Evolutionary conservation across 2,888 invertebrate species (phyloP).

Genomic region (Meganola albula): DNA sequence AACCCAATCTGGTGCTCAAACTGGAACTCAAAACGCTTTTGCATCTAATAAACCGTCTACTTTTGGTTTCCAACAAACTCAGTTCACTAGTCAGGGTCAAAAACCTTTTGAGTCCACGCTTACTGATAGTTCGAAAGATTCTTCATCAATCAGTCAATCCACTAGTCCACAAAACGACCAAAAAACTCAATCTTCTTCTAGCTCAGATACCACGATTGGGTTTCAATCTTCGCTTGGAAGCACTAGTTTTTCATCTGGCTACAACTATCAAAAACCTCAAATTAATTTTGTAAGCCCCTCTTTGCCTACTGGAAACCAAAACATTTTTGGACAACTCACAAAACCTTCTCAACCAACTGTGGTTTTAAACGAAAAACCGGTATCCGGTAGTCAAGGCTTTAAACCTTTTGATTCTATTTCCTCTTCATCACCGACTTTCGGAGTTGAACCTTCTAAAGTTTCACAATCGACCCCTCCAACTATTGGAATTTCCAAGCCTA

Average conservation of each 20-base stretch:
- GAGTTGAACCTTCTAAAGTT: conserved; percentile 14
- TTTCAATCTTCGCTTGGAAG: conserved; percentile 1
- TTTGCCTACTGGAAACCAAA: no score
- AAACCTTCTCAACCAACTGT: no score
- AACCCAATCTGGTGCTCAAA: no score
- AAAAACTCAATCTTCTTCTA: conserved; percentile 3
- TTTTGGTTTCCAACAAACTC: conserved; percentile 12
- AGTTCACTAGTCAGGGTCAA: conserved; percentile 7
- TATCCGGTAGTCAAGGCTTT: conserved; percentile 14
- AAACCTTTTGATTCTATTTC: conserved; percentile 18
- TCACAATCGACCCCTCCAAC: not conserved
- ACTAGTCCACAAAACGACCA: conserved; percentile 4
- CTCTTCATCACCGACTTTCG: conserved; percentile 15
- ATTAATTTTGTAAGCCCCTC: no score
- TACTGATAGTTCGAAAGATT: conserved; percentile 6
- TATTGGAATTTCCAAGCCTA: conserved; percentile 4
- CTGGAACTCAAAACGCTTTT: not conserved
- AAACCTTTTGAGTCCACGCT: conserved; percentile 4
- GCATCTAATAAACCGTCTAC: no score
- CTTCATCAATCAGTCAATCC: conserved; percentile 11
- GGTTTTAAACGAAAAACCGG: no score
- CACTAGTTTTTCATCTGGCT: conserved; percentile 6
- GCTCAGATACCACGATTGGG: not conserved
- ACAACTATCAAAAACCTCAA: conserved; percentile 15
- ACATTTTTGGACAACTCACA: conserved; percentile 5